These are phyloP conservation scores for Mystacornis crossleyi DNA, from an alignment of 2,113 vertebrate genomes.

Conservation along the genomic window DNA sequence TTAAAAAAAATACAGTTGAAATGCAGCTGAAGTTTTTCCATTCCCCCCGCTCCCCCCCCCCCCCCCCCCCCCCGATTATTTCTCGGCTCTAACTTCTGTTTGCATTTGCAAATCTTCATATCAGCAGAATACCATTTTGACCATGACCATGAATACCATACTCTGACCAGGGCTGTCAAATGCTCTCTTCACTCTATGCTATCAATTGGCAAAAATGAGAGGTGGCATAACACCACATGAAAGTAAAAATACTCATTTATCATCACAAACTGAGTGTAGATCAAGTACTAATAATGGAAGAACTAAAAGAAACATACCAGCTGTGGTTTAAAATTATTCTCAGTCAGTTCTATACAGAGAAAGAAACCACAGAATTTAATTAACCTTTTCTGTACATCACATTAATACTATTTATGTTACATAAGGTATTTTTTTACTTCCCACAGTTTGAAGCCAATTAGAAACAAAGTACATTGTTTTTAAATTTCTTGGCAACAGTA, in stretches of 20 bases:
- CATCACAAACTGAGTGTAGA: neutral
- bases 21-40: rapidly evolving
- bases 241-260: neutral
- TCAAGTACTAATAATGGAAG: neutral
- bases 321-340: neutral
- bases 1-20: neutral
- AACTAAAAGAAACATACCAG: neutral
- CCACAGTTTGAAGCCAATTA: neutral
- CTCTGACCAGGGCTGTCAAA: neutral
- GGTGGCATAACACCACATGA: neutral
- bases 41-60: too few relatives aligned
- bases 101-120: neutral
- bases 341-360: neutral
- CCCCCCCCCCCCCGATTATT: neutral
- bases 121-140: neutral
- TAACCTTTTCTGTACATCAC: neutral
- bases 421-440: neutral
- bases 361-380: neutral
- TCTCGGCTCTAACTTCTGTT: neutral
- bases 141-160: neutral
- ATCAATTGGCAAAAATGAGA: neutral
- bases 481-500: neutral
- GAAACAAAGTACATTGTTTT: neutral
- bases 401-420: neutral
- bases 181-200: neutral